Evolutionary conservation across 2,888 invertebrate species (phyloP).

Genomic region (Uropetala carovei): DNA sequence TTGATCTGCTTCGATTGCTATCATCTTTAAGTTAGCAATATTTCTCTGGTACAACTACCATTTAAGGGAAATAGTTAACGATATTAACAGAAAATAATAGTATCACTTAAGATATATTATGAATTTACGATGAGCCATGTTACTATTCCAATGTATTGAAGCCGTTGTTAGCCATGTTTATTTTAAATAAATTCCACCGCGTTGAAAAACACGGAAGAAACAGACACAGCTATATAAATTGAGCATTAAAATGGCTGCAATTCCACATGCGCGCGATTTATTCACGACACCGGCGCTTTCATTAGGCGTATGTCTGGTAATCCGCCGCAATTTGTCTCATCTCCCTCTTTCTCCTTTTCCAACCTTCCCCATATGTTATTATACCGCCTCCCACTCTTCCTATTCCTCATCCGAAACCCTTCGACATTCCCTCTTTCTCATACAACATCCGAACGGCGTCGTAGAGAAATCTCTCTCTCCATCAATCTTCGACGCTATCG

Average conservation of each 20-base stretch:
- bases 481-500: constrained; percentile 6
- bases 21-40: too few relatives aligned
- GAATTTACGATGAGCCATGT: too few relatives aligned
- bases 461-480: background rate
- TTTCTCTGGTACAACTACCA: too few relatives aligned
- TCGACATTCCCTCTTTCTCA: background rate
- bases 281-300: background rate
- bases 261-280: background rate
- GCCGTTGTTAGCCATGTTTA: too few relatives aligned
- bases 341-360: background rate
- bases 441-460: background rate
- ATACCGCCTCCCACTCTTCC: background rate
- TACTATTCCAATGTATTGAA: too few relatives aligned
- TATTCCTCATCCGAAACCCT: background rate
- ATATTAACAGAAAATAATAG: too few relatives aligned
- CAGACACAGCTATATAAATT: background rate
- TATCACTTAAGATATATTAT: too few relatives aligned
- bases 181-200: too few relatives aligned
- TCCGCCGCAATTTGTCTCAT: constrained; percentile 24
- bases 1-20: too few relatives aligned
- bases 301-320: background rate
- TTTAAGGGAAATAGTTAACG: too few relatives aligned
- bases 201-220: background rate
- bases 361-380: constrained; percentile 6
- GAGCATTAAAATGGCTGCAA: background rate